Percentiles rank a stretch among this genome's conserved stretches.
Evolutionary conservation across 2,113 vertebrate genomes (phyloP).

Genomic region (Daphoenositta chrysoptera): DNA sequence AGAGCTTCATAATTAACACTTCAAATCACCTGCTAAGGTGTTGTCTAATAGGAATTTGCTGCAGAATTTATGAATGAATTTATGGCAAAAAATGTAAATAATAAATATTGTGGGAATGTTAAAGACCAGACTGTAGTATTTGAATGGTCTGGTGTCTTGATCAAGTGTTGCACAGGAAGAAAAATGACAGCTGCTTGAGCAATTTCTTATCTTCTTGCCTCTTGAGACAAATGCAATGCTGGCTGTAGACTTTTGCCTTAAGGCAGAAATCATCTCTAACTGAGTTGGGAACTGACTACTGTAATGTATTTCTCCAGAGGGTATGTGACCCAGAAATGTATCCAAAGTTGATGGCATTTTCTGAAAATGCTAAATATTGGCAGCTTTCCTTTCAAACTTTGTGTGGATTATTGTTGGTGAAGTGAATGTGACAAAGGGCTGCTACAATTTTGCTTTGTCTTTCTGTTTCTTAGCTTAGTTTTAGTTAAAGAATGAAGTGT

Average conservation of each 20-base stretch:
- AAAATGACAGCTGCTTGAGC: conserved; percentile 6
- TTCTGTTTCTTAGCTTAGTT: not conserved
- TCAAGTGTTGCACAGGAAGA: not conserved
- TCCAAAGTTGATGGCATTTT: not conserved
- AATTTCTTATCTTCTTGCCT: not conserved
- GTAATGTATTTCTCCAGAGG: conserved; percentile 28
- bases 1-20: not conserved
- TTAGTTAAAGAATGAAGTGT: not conserved
- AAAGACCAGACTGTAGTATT: not conserved
- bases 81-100: not conserved
- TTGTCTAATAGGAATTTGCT: not conserved
- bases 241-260: conserved; percentile 4
- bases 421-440: not conserved
- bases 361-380: not conserved
- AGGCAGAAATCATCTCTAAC: conserved; percentile 17
- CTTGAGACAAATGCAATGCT: not conserved
- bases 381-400: not conserved
- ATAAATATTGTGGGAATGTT: not conserved
- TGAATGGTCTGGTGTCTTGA: not conserved
- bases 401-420: not conserved
- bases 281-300: not conserved
- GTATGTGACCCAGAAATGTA: conserved; percentile 27
- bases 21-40: not conserved
- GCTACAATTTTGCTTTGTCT: not conserved
- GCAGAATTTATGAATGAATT: not conserved